Evolutionary conservation across 2,888 invertebrate species (phyloP).

Genomic region (Dryococelus australis): DNA sequence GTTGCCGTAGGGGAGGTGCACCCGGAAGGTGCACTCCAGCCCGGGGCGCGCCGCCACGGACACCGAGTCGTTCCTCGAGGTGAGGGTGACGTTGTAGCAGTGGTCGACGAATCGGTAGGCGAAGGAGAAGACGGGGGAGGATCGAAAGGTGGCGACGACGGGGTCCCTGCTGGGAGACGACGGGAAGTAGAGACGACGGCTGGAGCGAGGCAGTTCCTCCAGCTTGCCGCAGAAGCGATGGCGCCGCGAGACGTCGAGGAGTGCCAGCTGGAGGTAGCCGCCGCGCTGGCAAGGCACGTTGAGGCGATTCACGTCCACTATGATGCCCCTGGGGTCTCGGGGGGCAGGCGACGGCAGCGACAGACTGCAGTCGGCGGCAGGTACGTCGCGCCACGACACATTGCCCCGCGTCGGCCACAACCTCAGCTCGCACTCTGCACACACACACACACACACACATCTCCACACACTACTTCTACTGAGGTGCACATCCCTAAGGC

Average conservation of each 20-base stretch:
- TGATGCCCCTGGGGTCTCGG: constrained; percentile 62
- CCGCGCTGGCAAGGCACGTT: constrained; percentile 74
- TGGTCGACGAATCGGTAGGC: constrained; percentile 73
- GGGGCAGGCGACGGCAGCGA: constrained; percentile 60
- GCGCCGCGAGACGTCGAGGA: constrained; percentile 50
- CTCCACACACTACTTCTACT: not conserved
- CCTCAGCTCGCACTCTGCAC: constrained; percentile 69
- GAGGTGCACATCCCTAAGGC: no score
- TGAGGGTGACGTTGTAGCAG: constrained; percentile 74
- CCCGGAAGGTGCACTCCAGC: constrained; percentile 71
- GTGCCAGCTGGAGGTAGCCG: constrained; percentile 67
- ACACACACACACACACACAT: constrained; percentile 51
- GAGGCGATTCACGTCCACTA: constrained; percentile 70
- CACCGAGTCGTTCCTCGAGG: constrained; percentile 70
- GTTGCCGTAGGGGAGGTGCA: constrained; percentile 76
- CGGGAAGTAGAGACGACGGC: constrained; percentile 69
- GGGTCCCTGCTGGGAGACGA: not conserved
- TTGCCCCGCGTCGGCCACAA: constrained; percentile 61
- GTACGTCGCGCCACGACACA: constrained; percentile 64
- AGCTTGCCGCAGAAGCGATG: constrained; percentile 70
- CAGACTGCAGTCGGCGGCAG: constrained; percentile 64
- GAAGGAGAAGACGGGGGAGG: constrained; percentile 71
- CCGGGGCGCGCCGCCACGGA: constrained; percentile 67
- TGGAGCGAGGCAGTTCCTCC: constrained; percentile 68
- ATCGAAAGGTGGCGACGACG: constrained; percentile 63